Percentiles rank a stretch among this genome's conserved stretches.
Conservation (phyloP, 2,797 vertebrate species). For the Coreius guichenoti region DNA sequence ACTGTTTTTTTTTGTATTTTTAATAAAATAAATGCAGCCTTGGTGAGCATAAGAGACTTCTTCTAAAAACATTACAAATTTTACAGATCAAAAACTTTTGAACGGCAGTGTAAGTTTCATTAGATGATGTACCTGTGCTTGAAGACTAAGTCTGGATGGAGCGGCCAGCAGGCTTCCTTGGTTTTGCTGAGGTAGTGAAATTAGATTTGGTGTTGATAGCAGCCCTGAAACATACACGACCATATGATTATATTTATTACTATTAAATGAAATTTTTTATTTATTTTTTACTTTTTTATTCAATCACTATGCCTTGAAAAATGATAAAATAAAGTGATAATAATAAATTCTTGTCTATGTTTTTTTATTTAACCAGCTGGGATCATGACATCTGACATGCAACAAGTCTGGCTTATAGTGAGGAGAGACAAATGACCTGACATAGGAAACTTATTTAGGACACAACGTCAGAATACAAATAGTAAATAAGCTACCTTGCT, state of each 20-base stretch:
- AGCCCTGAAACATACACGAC: constrained; percentile 78
- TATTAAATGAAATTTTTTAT: too few relatives aligned
- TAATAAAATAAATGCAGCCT: too few relatives aligned
- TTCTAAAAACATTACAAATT: too few relatives aligned
- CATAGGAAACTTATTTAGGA: background rate
- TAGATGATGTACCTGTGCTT: constrained; percentile 82
- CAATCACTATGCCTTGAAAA: background rate
- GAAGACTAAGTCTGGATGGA: constrained; percentile 83
- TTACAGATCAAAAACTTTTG: too few relatives aligned
- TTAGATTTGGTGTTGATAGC: constrained; percentile 91
- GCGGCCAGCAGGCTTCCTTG: constrained; percentile 88
- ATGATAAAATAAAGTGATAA: background rate
- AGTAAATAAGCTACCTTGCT: constrained; percentile 82
- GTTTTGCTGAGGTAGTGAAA: constrained; percentile 97
- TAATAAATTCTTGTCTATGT: background rate
- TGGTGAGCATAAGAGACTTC: too few relatives aligned
- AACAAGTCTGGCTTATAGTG: background rate
- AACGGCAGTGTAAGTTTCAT: constrained; percentile 1
- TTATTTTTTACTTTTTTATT: too few relatives aligned
- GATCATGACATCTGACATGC: background rate
- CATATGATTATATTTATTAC: background rate
- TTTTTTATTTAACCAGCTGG: background rate
- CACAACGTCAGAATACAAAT: background rate
- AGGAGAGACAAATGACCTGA: background rate
- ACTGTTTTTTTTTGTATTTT: too few relatives aligned